Evolutionary conservation across 2,113 vertebrate genomes (phyloP).

Genomic region (Megaceryle maxima): DNA sequence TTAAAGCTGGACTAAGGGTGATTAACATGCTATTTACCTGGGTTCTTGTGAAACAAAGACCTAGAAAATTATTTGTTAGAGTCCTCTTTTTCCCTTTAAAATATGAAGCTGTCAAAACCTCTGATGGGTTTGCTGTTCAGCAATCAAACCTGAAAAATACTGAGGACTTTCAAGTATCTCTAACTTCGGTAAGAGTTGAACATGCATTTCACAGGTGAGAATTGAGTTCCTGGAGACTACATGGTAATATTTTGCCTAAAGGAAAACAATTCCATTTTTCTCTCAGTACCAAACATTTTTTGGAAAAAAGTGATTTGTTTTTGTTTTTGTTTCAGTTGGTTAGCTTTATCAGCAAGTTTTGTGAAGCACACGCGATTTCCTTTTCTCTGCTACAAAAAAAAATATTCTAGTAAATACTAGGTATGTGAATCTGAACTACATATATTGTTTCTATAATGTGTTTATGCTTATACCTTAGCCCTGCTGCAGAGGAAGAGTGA

Average conservation of each 20-base stretch:
- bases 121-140: not conserved
- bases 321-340: not conserved
- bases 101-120: not conserved
- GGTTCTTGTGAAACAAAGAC: not conserved
- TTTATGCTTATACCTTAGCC: not conserved
- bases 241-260: not conserved
- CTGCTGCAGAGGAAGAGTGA: not conserved
- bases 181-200: not conserved
- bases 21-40: not conserved
- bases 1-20: not conserved
- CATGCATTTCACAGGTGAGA: fast-evolving
- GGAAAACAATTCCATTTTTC: not conserved
- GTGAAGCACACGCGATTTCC: not conserved
- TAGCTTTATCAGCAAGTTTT: not conserved
- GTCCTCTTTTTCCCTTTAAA: not conserved
- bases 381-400: not conserved
- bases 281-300: not conserved
- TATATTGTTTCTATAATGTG: not conserved
- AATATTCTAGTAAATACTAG: not conserved
- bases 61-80: not conserved
- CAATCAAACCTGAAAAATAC: not conserved
- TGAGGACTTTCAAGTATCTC: not conserved
- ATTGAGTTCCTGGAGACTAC: not conserved
- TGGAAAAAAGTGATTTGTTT: not conserved
- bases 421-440: not conserved